A percentile compares a stretch with the other conserved stretches of the same genome.
These are phyloP conservation scores for Agrotis clavis DNA, from an alignment of 2,888 invertebrate genomes.

Conservation along the genomic window DNA sequence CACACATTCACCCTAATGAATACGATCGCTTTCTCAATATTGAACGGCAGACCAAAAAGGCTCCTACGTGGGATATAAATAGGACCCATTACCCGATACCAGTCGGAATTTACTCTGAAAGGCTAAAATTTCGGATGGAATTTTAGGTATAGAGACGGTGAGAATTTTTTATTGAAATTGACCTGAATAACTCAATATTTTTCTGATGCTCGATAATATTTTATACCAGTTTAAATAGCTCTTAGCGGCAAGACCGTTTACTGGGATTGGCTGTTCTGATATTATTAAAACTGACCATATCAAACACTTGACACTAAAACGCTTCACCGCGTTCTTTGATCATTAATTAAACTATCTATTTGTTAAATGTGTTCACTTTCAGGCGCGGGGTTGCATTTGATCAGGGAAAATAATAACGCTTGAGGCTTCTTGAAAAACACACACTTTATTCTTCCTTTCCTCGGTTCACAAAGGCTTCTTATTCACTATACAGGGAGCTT, in stretches of 20 bases:
- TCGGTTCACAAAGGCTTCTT: too few relatives aligned
- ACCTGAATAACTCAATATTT: slow-evolving; percentile 12
- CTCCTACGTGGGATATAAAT: slow-evolving; percentile 34
- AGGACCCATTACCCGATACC: background rate
- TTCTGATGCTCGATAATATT: background rate
- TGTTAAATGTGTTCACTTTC: too few relatives aligned
- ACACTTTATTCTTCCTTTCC: too few relatives aligned
- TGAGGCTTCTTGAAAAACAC: too few relatives aligned
- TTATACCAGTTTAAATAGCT: background rate
- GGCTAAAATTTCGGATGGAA: background rate
- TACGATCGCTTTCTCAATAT: slow-evolving; percentile 60
- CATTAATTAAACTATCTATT: too few relatives aligned
- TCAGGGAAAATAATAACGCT: too few relatives aligned
- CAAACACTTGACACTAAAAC: background rate
- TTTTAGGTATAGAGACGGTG: background rate
- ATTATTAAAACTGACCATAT: background rate
- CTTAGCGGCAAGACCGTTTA: background rate
- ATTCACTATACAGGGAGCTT: too few relatives aligned
- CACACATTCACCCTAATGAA: slow-evolving; percentile 67
- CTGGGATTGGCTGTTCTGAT: background rate
- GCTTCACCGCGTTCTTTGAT: too few relatives aligned
- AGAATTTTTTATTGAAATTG: background rate
- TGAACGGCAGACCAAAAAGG: slow-evolving; percentile 37
- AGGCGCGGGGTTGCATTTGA: too few relatives aligned
- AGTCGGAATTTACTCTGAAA: slow-evolving; percentile 3